Conservation (phyloP, 2,113 vertebrate species). For the western clawed frog (Xenopus tropicalis) region UCB_Xtro_10.0 CM004452.2:22894001-22894500, state of each 20-base stretch:
- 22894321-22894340: conserved; percentile 17
- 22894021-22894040: not conserved
- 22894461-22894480: no score
- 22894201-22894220: conserved; percentile 15
- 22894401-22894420: not conserved
- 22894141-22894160: conserved; percentile 1
- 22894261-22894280: not conserved
- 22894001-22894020: not conserved
- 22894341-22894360: not conserved
- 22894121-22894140: conserved; percentile 1
- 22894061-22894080: not conserved
- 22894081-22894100: not conserved
- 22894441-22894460: not conserved
- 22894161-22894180: conserved; percentile 9
- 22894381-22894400: not conserved
- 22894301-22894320: conserved; percentile 1
- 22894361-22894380: conserved; percentile 1
- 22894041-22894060: conserved; percentile 1
- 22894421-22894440: not conserved
- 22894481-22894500: not conserved
- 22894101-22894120: not conserved
- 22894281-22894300: not conserved
- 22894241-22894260: conserved; percentile 9
- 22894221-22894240: not conserved
- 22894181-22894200: conserved; percentile 17